Evolutionary conservation across 2,797 vertebrate species (phyloP).

Genomic region (Enteromius viviparus): DNA sequence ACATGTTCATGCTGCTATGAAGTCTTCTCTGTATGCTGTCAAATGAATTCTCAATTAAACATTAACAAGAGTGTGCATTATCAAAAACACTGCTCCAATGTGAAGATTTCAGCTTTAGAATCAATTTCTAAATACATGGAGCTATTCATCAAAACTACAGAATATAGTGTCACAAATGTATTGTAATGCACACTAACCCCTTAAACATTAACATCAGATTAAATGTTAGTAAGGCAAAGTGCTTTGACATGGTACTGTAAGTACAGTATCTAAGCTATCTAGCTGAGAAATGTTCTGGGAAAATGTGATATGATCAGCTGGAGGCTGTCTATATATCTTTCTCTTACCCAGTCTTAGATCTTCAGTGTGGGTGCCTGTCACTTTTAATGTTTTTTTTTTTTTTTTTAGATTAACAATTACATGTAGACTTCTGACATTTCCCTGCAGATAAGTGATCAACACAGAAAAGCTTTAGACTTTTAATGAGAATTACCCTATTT

Average conservation of each 20-base stretch:
- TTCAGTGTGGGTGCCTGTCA: slow-evolving; percentile 26
- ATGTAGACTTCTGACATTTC: slow-evolving; percentile 8
- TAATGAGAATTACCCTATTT: neutral
- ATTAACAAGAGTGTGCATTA: neutral
- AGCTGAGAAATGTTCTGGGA: slow-evolving; percentile 49
- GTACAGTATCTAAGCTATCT: neutral
- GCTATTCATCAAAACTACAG: neutral
- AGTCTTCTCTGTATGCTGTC: neutral
- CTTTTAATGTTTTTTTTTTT: slow-evolving; percentile 40
- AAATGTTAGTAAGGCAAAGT: neutral
- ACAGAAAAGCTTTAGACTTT: slow-evolving; percentile 1
- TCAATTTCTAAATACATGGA: neutral
- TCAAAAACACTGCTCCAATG: neutral
- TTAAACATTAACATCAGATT: neutral
- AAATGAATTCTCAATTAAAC: neutral
- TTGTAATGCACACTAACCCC: neutral
- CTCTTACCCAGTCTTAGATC: slow-evolving; percentile 13
- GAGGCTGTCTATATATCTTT: slow-evolving; percentile 10
- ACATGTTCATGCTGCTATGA: neutral
- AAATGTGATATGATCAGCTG: slow-evolving; percentile 22
- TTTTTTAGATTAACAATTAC: slow-evolving; percentile 40
- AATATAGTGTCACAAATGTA: neutral
- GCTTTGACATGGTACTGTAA: neutral
- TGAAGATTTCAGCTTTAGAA: neutral
- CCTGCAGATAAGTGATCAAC: slow-evolving; percentile 16